Conservation (phyloP, 1,140 invertebrate genomes). For the Pinna nobilis region DNA sequence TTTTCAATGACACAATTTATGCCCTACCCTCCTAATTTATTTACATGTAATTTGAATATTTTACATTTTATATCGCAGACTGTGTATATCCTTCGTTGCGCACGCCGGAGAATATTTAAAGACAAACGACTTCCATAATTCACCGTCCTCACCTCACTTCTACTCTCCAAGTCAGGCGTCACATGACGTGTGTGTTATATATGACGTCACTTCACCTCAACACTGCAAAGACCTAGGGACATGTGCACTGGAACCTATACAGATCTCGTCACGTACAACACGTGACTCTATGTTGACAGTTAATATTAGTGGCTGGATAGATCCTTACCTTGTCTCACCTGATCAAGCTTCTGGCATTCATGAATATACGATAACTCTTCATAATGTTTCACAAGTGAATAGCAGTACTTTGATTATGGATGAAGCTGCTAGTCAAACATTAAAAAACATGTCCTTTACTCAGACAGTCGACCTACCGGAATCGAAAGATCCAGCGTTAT, state of each 20-base stretch:
- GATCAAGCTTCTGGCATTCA: constrained; percentile 28
- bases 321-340: constrained; percentile 1
- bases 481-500: constrained; percentile 9
- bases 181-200: constrained; percentile 22
- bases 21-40: no score
- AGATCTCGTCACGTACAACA: constrained; percentile 10
- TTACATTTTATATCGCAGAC: constrained; percentile 8
- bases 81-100: constrained; percentile 13
- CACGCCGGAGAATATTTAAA: constrained; percentile 10
- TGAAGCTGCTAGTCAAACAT: neutral
- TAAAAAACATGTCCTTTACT: neutral
- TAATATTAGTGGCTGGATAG: constrained; percentile 16
- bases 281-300: neutral
- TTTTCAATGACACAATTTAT: no score
- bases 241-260: constrained; percentile 19
- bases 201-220: constrained; percentile 14
- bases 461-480: constrained; percentile 3
- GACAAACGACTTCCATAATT: constrained; percentile 8
- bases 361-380: constrained; percentile 21
- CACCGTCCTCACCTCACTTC: neutral
- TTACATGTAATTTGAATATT: no score
- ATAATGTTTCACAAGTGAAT: constrained; percentile 37
- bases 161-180: neutral
- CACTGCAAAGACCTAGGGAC: constrained; percentile 12
- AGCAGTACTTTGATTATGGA: neutral